phyloP scores from a whole-genome alignment of 1,140 invertebrate genomes.

The Diorhabda sublineata region DNA sequence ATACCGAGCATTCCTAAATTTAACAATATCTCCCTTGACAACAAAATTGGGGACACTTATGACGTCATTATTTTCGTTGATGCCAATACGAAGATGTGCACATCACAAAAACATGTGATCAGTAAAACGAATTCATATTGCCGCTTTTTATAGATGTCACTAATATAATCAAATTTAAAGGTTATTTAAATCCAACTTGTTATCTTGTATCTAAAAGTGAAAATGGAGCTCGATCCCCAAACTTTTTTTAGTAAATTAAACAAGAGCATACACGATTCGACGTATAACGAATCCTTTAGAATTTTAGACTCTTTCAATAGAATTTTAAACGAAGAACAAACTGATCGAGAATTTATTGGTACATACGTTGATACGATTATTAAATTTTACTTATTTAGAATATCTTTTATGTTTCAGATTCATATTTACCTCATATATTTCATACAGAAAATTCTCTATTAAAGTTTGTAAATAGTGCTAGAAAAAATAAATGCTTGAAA shows the following conservation, averaged over 20 bases:
- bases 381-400: conserved; percentile 4
- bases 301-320: conserved; percentile 29
- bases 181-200: too few relatives aligned
- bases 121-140: too few relatives aligned
- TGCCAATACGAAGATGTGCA: too few relatives aligned
- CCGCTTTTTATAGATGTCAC: too few relatives aligned
- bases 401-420: conserved; percentile 28
- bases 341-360: conserved; percentile 29
- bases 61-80: too few relatives aligned
- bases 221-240: conserved; percentile 31
- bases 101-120: too few relatives aligned
- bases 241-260: conserved; percentile 24
- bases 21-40: too few relatives aligned
- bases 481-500: conserved; percentile 29
- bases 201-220: background rate
- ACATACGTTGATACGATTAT: conserved; percentile 6
- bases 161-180: too few relatives aligned
- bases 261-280: conserved; percentile 17
- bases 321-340: conserved; percentile 31
- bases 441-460: conserved; percentile 29
- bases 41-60: too few relatives aligned
- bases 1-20: too few relatives aligned
- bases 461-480: conserved; percentile 26
- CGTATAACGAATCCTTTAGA: conserved; percentile 23
- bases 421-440: conserved; percentile 33